These are phyloP conservation scores for Anastrepha obliqua DNA, from an alignment of 1,140 invertebrate genomes.

Conservation along the genomic window DNA sequence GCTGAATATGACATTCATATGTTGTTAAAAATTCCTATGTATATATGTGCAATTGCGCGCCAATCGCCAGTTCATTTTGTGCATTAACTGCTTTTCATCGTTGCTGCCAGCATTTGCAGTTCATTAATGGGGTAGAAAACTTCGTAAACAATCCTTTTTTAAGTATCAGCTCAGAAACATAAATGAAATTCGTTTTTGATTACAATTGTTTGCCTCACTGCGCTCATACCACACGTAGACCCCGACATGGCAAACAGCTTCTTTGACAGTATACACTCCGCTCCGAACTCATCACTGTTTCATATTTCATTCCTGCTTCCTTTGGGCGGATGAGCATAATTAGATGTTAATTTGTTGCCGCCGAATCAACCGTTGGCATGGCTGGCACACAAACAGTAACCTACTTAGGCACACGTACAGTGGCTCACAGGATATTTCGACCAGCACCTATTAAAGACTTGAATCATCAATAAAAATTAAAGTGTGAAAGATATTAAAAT, in stretches of 20 bases:
- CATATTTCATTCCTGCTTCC: no score
- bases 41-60: no score
- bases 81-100: no score
- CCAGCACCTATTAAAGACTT: no score
- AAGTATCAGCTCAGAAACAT: not conserved
- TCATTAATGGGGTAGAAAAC: not conserved
- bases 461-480: no score
- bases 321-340: not conserved
- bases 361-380: not conserved
- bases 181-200: not conserved
- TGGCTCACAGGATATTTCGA: no score
- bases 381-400: not conserved
- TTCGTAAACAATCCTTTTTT: not conserved
- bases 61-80: no score
- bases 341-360: constrained; percentile 25
- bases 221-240: not conserved
- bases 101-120: not conserved
- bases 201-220: not conserved
- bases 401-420: not conserved
- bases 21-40: no score
- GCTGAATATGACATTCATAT: no score
- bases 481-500: no score
- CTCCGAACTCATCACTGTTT: no score
- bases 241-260: not conserved
- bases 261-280: no score